These are phyloP conservation scores for Palloptera scutellata DNA, from an alignment of 2,888 invertebrate genomes.

Conservation along the genomic window DNA sequence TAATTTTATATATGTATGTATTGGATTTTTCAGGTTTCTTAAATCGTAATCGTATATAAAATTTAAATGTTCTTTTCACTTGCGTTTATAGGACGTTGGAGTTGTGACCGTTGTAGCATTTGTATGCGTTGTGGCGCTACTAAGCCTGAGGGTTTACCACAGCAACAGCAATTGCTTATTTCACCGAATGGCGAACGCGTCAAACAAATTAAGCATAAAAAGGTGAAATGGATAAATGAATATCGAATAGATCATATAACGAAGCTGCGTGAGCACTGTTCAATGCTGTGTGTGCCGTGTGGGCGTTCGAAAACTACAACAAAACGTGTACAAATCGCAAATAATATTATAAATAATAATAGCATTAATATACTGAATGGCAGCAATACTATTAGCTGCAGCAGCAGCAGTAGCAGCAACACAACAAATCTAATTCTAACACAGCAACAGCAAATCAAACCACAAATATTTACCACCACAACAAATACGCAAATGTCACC, in stretches of 20 bases:
- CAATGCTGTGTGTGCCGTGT: conserved; percentile 70
- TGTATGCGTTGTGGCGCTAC: conserved; percentile 72
- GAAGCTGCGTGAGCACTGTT: conserved; percentile 60
- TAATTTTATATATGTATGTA: too few species aligned
- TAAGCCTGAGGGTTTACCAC: conserved; percentile 64
- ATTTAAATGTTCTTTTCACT: conserved; percentile 8
- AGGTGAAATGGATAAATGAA: conserved; percentile 62
- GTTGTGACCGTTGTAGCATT: conserved; percentile 81
- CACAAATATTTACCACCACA: neutral
- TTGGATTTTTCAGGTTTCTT: neutral
- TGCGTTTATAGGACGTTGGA: conserved; percentile 74
- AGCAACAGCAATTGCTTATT: conserved; percentile 47
- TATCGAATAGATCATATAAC: conserved; percentile 62
- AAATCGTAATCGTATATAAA: neutral
- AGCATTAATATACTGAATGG: conserved; percentile 11
- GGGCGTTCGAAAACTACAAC: conserved; percentile 53
- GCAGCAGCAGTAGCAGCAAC: conserved; percentile 7
- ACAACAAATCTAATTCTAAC: conserved; percentile 22
- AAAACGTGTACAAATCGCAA: conserved; percentile 43
- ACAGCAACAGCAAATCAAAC: conserved; percentile 20
- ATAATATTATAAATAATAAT: conserved; percentile 22
- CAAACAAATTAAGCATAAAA: conserved; percentile 52
- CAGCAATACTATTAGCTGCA: conserved; percentile 9
- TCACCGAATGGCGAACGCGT: conserved; percentile 39
- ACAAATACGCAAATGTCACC: conserved; percentile 38